Percentiles rank a stretch among this genome's conserved stretches.
phyloP scores from a whole-genome alignment of 2,113 vertebrate genomes.

The Ciconia boyciana region DNA sequence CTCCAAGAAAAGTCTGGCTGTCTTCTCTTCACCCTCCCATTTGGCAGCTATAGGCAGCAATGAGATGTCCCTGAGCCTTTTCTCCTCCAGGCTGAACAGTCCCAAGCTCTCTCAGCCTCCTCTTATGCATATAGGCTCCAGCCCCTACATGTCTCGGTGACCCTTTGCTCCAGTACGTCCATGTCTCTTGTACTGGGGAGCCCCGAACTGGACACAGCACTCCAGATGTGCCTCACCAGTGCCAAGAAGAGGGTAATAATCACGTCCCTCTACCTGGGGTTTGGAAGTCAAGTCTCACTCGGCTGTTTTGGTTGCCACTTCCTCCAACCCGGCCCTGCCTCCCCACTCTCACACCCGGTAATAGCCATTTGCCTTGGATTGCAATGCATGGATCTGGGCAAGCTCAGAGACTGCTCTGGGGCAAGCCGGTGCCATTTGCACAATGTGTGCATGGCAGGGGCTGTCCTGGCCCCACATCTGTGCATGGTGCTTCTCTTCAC shows the following conservation, averaged over 20 bases:
- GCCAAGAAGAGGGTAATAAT: not conserved
- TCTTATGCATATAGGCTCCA: not conserved
- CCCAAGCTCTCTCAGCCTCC: not conserved
- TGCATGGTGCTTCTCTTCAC: accelerated
- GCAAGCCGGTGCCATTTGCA: not conserved
- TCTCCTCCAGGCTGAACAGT: not conserved
- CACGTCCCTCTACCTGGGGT: accelerated
- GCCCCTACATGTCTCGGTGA: not conserved
- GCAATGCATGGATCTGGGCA: not conserved
- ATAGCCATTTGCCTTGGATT: not conserved
- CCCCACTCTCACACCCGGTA: not conserved
- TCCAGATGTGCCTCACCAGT: not conserved
- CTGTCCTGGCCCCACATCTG: not conserved
- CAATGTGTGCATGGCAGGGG: not conserved
- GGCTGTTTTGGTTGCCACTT: accelerated
- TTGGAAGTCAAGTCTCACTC: not conserved
- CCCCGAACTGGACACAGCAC: too few relatives aligned
- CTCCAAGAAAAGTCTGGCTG: not conserved
- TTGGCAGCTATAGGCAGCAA: not conserved
- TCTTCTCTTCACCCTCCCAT: not conserved
- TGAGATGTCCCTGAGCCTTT: not conserved
- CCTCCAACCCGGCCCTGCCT: accelerated
- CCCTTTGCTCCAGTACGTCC: accelerated
- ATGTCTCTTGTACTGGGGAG: not conserved
- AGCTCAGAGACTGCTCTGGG: not conserved